Conservation (phyloP, 1,140 invertebrate species). For the Lepidostoma basale region DNA sequence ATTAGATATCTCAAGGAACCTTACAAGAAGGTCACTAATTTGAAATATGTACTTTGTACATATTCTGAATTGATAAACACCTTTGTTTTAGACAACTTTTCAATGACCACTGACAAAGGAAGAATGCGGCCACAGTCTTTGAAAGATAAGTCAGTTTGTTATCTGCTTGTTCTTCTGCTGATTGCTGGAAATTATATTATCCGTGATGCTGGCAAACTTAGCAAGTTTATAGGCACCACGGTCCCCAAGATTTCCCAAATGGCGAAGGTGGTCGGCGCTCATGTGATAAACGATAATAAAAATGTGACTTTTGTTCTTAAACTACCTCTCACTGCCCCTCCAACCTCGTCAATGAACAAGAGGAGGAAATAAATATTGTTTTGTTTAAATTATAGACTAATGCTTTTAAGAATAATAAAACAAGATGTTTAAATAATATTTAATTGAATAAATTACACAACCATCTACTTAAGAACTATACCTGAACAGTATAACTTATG, state of each 20-base stretch:
- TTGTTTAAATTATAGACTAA: no score
- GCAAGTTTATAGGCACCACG: conserved; percentile 17
- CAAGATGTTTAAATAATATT: conserved; percentile 22
- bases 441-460: conserved; percentile 36
- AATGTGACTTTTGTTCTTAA: conserved; percentile 30
- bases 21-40: conserved; percentile 27
- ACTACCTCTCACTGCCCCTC: conserved; percentile 27
- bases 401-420: background rate
- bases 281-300: conserved; percentile 3
- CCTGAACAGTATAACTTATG: no score
- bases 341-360: no score
- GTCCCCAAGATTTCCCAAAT: conserved; percentile 28
- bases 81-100: conserved; percentile 34
- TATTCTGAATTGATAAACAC: conserved; percentile 38
- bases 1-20: conserved; percentile 32
- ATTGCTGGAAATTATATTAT: conserved; percentile 31
- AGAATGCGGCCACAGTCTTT: conserved; percentile 32
- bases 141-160: conserved; percentile 43
- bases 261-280: conserved; percentile 36
- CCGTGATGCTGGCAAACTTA: conserved; percentile 19
- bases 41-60: conserved; percentile 29
- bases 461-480: conserved; percentile 31
- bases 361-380: no score
- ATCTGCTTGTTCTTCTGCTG: conserved; percentile 37
- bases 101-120: conserved; percentile 37